Conservation (phyloP, 2,797 vertebrate species). For the Masticophis lateralis region DNA sequence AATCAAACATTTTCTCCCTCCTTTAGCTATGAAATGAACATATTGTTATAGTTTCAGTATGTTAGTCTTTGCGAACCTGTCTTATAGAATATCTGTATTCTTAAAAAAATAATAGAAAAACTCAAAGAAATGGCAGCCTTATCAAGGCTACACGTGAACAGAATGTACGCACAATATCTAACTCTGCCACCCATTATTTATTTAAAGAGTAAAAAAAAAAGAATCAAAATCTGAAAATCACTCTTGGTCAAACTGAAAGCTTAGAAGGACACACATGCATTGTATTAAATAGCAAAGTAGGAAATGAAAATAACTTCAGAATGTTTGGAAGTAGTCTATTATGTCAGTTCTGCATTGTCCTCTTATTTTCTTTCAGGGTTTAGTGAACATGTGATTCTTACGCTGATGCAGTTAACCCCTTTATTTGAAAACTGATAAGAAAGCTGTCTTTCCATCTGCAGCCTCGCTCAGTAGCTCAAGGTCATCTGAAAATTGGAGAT, state of each 20-base stretch:
- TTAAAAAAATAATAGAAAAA: background rate
- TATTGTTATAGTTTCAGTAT: background rate
- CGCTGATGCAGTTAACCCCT: slow-evolving; percentile 50
- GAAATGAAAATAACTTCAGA: slow-evolving; percentile 51
- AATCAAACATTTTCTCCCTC: background rate
- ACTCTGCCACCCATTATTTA: background rate
- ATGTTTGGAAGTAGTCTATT: slow-evolving; percentile 35
- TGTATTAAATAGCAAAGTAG: slow-evolving; percentile 36
- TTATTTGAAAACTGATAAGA: slow-evolving; percentile 29
- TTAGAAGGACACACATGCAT: slow-evolving; percentile 42
- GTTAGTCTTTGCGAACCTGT: background rate
- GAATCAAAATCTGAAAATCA: slow-evolving; percentile 16
- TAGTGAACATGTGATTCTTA: slow-evolving; percentile 41
- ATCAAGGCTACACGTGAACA: background rate
- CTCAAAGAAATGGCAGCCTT: background rate
- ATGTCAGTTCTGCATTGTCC: slow-evolving; percentile 36
- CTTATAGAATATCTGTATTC: background rate
- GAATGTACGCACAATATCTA: background rate
- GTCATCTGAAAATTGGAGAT: slow-evolving; percentile 60
- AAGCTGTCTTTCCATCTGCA: slow-evolving; percentile 35
- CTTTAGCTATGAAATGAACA: background rate
- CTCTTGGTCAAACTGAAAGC: slow-evolving; percentile 30
- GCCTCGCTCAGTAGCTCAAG: slow-evolving; percentile 25
- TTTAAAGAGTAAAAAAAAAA: slow-evolving; percentile 34
- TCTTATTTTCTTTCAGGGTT: slow-evolving; percentile 30